A percentile compares a stretch with the other conserved stretches of the same genome.
Conservation (phyloP, 2,113 vertebrate species). For the Corvus cornix region DNA sequence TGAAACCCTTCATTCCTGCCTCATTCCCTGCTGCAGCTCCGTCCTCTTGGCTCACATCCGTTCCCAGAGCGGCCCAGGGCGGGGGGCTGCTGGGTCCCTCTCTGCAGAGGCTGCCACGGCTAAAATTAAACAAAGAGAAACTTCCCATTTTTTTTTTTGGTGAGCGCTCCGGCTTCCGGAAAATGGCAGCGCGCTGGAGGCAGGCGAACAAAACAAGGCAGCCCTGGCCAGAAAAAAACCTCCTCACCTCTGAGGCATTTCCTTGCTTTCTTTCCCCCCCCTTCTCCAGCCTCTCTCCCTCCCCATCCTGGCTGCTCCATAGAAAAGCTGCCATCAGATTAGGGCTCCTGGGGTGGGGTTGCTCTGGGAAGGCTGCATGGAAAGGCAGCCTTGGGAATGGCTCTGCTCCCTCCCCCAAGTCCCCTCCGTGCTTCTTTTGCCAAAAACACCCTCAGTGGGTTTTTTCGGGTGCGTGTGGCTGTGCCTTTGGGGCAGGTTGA, state of each 20-base stretch:
- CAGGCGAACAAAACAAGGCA: slow-evolving; percentile 19
- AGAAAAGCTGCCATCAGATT: slow-evolving; percentile 31
- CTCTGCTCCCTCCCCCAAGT: background rate
- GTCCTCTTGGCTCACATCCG: background rate
- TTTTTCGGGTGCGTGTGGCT: rapidly evolving
- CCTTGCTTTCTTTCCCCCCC: slow-evolving; percentile 45
- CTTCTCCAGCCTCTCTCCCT: background rate
- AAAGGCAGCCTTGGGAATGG: background rate
- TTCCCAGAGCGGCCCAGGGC: background rate
- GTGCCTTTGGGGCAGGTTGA: rapidly evolving
- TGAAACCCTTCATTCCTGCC: background rate
- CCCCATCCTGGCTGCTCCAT: background rate
- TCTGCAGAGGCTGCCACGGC: background rate
- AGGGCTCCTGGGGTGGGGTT: slow-evolving; percentile 1
- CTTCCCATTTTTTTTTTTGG: background rate
- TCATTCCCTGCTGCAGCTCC: background rate
- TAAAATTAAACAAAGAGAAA: slow-evolving; percentile 53
- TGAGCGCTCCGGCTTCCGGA: background rate
- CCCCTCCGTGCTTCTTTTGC: background rate
- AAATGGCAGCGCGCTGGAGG: slow-evolving; percentile 34
- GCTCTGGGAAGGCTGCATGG: background rate
- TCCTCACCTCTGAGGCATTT: slow-evolving; percentile 66
- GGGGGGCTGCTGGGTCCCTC: background rate
- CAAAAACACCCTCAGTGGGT: rapidly evolving
- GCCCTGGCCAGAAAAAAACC: background rate